These are phyloP conservation scores for Himantopus leucocephalus DNA, from an alignment of 2,113 vertebrate genomes.

Conservation along the genomic window DNA sequence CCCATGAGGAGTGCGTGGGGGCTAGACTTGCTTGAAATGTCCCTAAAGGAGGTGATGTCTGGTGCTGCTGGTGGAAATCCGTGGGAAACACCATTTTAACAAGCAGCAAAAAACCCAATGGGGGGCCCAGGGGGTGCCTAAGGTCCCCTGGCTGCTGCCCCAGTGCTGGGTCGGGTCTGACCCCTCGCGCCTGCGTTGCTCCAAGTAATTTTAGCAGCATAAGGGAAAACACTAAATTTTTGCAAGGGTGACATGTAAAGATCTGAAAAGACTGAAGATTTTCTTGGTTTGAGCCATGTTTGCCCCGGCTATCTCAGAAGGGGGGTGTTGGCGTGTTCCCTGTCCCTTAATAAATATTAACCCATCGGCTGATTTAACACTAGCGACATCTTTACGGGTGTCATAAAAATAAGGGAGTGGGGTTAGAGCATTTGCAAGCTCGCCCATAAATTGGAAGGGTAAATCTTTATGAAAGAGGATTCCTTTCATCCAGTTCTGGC, in stretches of 20 bases:
- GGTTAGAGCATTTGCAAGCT: neutral
- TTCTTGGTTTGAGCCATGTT: neutral
- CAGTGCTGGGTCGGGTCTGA: neutral
- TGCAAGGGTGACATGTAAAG: neutral
- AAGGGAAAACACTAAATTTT: neutral
- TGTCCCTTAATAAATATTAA: neutral
- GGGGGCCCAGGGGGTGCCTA: too few species aligned
- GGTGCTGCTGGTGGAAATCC: too few species aligned
- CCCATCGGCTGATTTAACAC: neutral
- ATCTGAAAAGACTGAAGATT: neutral
- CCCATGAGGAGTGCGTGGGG: too few species aligned
- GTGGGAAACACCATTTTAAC: too few species aligned
- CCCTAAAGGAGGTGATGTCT: too few species aligned
- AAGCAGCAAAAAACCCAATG: too few species aligned
- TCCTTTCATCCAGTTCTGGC: neutral
- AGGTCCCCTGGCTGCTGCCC: neutral
- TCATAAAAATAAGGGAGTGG: neutral
- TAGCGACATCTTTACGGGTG: neutral
- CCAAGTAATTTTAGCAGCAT: neutral
- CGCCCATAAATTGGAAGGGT: rapidly evolving
- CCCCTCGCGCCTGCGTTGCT: rapidly evolving
- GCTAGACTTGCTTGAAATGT: too few species aligned
- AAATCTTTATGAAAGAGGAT: neutral
- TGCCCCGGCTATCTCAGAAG: neutral
- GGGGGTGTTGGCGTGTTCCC: neutral